Evolutionary conservation across 2,888 invertebrate genomes (phyloP), one percentile per base, ranked within the genome.

Genomic region (Aleiodes testaceus): DNA sequence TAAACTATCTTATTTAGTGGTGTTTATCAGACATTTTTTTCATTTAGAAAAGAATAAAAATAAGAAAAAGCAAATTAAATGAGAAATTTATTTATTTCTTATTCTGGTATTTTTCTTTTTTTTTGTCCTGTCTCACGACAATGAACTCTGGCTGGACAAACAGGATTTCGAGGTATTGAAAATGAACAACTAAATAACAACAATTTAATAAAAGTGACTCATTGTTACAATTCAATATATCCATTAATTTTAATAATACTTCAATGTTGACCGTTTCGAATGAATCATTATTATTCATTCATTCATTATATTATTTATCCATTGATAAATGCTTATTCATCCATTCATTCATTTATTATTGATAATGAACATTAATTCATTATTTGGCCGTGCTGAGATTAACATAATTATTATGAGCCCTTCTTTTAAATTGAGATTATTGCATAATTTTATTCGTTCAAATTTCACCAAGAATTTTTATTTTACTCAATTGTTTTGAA

Each of bases 131-230:
- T 92, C 91, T 74, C 90, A 91, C 91, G 88, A 90, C 91, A 90
- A 88, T 71, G 55, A 22, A 36, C 82, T 83, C 84, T 89, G 89
- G 89, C 89, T 90, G 91, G 90, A 90, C 90, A 90, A 90, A 88
- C 91, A 93, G 94, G 94, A 94, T 92, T 94, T 94, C 92, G 94
- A 94, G 94, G 94, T 94, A 94, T 90, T 85, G 83, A 45, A 63
- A 22, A 18, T 45, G 42, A 63, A 44, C 45, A 45, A 36, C 36
- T 36, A 36, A 36, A 36, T 36, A 36, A 36, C 36, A 36, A 36
- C 36, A 36, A 59, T 68, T 47, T 68, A 45, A 59, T 42, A 82
- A 85, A 68, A 71, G 83, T 79, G 80, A 84, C 82, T 83, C 81
- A 85, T 82, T 85, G 82, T 85, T 84, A 79, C 75, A 79, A 80